Evolutionary conservation across 37 sponge, comb jelly and placozoan genomes (phyloP).

Genomic region (Spongilla lacustris): DNA sequence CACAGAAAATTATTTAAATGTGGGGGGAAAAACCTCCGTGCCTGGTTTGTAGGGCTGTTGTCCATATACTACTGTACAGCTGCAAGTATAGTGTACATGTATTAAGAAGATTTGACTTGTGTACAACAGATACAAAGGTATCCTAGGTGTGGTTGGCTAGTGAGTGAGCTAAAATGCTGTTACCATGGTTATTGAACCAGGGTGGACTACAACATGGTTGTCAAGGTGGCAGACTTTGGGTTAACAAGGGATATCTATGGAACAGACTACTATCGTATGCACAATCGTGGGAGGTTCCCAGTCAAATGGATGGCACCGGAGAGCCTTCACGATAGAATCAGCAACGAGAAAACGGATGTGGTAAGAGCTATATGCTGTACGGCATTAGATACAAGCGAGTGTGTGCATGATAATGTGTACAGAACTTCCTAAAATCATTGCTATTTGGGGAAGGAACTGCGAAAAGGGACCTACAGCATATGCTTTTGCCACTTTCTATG

Average conservation of each 20-base stretch:
- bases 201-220: conserved; percentile 45
- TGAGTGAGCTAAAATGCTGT: too few species aligned
- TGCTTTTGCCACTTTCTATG: too few species aligned
- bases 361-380: conserved; percentile 7
- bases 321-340: conserved; percentile 65
- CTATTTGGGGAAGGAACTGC: too few species aligned
- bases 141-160: background rate
- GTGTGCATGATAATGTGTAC: conserved; percentile 16
- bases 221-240: conserved; percentile 78
- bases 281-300: conserved; percentile 46
- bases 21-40: too few species aligned
- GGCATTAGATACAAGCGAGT: background rate
- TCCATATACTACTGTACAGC: too few species aligned
- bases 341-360: conserved; percentile 74
- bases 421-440: too few species aligned
- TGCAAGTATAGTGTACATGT: too few species aligned
- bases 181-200: conserved; percentile 27
- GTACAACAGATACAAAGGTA: background rate
- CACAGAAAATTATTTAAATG: too few species aligned
- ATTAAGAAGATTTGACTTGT: too few species aligned
- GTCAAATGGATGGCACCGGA: conserved; percentile 84
- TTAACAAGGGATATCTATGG: conserved; percentile 69
- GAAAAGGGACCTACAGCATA: too few species aligned
- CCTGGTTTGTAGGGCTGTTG: too few species aligned
- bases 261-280: conserved; percentile 68